Percentiles rank a stretch among this genome's conserved stretches.
Evolutionary conservation across 2,888 invertebrate species (phyloP).

Genomic region (Pterostichus madidus): DNA sequence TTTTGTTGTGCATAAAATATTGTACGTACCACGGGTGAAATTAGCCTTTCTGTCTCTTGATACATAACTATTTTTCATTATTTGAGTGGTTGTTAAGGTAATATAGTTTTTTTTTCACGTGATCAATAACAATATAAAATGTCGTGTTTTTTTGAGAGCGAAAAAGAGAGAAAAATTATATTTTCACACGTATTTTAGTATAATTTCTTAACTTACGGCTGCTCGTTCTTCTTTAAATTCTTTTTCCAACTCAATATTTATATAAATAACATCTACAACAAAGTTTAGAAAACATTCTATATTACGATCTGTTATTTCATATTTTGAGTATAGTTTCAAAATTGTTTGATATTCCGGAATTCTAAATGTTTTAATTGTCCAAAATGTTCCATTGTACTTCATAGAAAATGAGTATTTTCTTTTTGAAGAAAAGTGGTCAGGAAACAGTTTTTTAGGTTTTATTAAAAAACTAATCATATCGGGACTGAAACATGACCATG

Average conservation of each 20-base stretch:
- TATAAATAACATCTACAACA: not conserved
- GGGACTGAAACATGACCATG: not conserved
- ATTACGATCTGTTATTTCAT: not conserved
- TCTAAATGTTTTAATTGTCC: constrained; percentile 28
- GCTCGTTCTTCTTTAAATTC: constrained; percentile 8
- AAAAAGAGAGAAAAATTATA: no score
- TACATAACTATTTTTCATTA: no score
- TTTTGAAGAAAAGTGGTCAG: constrained; percentile 21
- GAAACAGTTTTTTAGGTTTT: constrained; percentile 2
- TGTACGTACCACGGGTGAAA: no score
- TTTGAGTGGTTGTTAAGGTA: no score
- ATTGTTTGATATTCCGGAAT: not conserved
- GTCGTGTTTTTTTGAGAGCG: no score
- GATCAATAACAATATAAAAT: no score
- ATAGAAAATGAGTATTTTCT: constrained; percentile 25
- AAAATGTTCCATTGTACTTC: not conserved
- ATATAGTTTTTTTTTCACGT: no score
- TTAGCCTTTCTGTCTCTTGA: no score
- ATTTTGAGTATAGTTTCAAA: not conserved
- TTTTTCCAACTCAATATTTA: constrained; percentile 18
- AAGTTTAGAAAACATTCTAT: not conserved
- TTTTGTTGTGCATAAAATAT: no score
- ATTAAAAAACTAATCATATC: constrained; percentile 9
- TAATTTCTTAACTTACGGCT: constrained; percentile 1
- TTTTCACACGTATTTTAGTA: not conserved